These are phyloP conservation scores for Scaeva pyrastri DNA, from an alignment of 2,888 invertebrate species.

Conservation along the genomic window DNA sequence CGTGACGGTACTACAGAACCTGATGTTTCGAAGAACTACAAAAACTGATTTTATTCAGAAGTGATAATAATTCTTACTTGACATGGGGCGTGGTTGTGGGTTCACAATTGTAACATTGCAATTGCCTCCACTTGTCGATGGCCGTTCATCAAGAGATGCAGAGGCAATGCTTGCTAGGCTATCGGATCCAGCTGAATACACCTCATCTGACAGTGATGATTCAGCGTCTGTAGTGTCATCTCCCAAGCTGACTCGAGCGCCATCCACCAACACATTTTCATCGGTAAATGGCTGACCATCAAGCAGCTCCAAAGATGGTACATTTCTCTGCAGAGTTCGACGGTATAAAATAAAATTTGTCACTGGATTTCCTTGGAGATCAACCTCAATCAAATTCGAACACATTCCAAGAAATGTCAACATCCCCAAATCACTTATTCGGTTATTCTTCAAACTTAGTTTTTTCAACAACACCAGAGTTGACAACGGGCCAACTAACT, in stretches of 20 bases:
- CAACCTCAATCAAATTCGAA: conserved; percentile 85
- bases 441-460: conserved; percentile 83
- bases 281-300: conserved; percentile 81
- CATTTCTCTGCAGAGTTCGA: conserved; percentile 80
- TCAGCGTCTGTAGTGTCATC: conserved; percentile 63
- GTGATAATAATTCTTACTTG: conserved; percentile 17
- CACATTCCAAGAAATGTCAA: conserved; percentile 83
- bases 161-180: conserved; percentile 66
- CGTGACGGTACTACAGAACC: conserved; percentile 41
- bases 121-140: conserved; percentile 54
- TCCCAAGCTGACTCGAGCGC: not conserved
- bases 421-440: conserved; percentile 81
- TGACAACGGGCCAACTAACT: conserved; percentile 87
- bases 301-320: conserved; percentile 83
- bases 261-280: conserved; percentile 1
- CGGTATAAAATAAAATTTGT: conserved; percentile 81
- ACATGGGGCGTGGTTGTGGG: conserved; percentile 40
- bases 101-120: conserved; percentile 47
- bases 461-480: conserved; percentile 84
- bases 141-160: conserved; percentile 49
- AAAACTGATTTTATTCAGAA: not conserved
- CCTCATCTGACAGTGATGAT: conserved; percentile 70
- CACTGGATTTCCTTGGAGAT: conserved; percentile 85
- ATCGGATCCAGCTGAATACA: conserved; percentile 44
- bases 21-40: conserved; percentile 1